A percentile compares a stretch with the other conserved stretches of the same genome.
Evolutionary conservation across 2,113 vertebrate genomes (phyloP).

Genomic region (Campylomormyrus tamandua): DNA sequence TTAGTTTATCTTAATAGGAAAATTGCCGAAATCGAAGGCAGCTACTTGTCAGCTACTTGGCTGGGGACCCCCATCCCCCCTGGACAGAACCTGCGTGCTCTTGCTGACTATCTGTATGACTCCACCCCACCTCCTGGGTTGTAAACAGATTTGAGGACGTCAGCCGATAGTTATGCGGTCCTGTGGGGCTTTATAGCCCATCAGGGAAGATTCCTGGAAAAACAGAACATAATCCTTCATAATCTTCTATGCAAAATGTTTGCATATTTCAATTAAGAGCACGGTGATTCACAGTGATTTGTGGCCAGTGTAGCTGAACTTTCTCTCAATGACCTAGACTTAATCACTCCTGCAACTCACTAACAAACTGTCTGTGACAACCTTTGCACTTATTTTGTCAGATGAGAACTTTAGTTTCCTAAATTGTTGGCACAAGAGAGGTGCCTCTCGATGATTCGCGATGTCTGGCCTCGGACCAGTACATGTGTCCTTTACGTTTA

Average conservation of each 20-base stretch:
- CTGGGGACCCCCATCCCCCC: background rate
- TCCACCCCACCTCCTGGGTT: background rate
- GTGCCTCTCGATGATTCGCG: background rate
- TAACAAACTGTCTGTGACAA: background rate
- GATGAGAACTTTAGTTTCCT: background rate
- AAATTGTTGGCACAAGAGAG: background rate
- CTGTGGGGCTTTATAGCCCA: background rate
- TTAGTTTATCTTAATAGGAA: background rate
- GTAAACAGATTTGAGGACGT: conserved; percentile 6
- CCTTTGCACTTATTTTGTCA: background rate
- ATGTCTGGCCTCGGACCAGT: background rate
- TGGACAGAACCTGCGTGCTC: background rate
- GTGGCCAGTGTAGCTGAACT: background rate
- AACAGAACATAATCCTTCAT: background rate
- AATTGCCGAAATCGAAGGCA: background rate
- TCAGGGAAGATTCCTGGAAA: background rate
- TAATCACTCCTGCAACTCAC: background rate
- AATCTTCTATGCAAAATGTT: background rate
- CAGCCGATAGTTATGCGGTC: background rate
- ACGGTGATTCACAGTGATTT: background rate
- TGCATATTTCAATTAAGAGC: conserved; percentile 2
- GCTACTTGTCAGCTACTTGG: background rate
- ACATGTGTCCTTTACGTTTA: background rate
- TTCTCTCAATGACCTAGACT: background rate
- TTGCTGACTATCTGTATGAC: background rate